Conservation (phyloP, 64 coral and sea anemone species). For the Hydrozoanthus tunicans region DNA sequence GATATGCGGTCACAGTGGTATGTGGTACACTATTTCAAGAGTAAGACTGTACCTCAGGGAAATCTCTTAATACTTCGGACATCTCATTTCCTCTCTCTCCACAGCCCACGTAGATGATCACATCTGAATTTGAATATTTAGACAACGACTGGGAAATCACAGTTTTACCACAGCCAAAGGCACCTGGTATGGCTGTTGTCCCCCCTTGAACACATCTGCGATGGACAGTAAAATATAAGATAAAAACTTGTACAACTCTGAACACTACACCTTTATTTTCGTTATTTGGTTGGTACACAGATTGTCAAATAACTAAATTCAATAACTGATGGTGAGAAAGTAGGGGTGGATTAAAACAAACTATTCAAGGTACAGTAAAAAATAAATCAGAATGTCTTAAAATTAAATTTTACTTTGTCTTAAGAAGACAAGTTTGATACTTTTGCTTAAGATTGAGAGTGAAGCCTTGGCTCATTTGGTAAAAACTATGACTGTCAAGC, state of each 20-base stretch:
- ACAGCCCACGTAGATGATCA: conserved; percentile 98
- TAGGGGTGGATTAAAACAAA: too few relatives aligned
- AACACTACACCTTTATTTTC: background rate
- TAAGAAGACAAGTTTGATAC: too few relatives aligned
- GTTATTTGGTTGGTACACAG: background rate
- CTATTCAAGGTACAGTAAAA: too few relatives aligned
- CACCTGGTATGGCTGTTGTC: conserved; percentile 97
- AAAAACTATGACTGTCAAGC: too few relatives aligned
- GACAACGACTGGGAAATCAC: conserved; percentile 99
- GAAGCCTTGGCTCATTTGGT: too few relatives aligned
- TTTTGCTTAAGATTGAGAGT: too few relatives aligned
- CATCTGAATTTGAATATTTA: conserved; percentile 98
- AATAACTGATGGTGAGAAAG: too few relatives aligned
- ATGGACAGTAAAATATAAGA: background rate
- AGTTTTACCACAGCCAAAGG: conserved; percentile 99
- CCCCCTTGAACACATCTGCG: conserved; percentile 97
- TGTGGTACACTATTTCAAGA: background rate
- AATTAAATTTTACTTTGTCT: too few relatives aligned
- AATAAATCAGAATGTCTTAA: too few relatives aligned
- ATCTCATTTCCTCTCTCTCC: conserved; percentile 99
- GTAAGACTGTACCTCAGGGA: conserved; percentile 83
- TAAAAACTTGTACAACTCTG: background rate
- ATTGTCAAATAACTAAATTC: too few relatives aligned
- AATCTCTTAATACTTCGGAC: conserved; percentile 99
- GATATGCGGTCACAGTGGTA: too few relatives aligned